Conservation (phyloP, 2,113 vertebrate species). For the Cnemophilus loriae region DNA sequence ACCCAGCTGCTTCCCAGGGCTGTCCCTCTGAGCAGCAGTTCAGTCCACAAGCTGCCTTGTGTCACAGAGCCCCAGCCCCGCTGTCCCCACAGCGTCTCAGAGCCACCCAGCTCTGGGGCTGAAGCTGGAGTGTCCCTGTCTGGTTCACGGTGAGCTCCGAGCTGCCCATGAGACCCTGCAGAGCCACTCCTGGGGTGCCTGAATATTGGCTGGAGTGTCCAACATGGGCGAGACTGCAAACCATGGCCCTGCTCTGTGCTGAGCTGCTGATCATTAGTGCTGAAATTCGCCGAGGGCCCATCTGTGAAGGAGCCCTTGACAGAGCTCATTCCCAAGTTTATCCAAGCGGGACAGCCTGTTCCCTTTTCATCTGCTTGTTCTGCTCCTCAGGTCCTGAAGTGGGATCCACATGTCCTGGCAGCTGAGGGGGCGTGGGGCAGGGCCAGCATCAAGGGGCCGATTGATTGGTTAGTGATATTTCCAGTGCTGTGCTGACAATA, state of each 20-base stretch:
- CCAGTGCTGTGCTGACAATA: background rate
- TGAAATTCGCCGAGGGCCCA: background rate
- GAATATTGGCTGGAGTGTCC: background rate
- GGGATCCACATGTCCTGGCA: background rate
- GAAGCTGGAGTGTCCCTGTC: rapidly evolving
- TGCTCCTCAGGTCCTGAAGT: background rate
- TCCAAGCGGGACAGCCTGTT: background rate
- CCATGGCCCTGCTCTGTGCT: background rate
- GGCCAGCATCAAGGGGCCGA: background rate
- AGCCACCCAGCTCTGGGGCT: background rate
- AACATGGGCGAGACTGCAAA: background rate
- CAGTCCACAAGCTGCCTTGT: background rate
- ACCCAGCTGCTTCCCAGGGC: background rate
- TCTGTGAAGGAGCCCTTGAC: background rate
- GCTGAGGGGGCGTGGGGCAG: background rate
- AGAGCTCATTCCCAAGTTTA: background rate
- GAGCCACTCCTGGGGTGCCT: background rate
- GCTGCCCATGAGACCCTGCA: rapidly evolving
- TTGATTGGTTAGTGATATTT: slow-evolving; percentile 19
- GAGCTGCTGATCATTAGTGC: background rate
- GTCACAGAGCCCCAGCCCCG: background rate
- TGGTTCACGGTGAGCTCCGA: background rate
- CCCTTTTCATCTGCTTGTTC: background rate
- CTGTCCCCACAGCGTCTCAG: background rate
- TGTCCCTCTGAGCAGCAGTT: background rate